Evolutionary conservation across 92 coral and sea anemone genomes (phyloP).

Genomic region (Epizoanthus scotinus): DNA sequence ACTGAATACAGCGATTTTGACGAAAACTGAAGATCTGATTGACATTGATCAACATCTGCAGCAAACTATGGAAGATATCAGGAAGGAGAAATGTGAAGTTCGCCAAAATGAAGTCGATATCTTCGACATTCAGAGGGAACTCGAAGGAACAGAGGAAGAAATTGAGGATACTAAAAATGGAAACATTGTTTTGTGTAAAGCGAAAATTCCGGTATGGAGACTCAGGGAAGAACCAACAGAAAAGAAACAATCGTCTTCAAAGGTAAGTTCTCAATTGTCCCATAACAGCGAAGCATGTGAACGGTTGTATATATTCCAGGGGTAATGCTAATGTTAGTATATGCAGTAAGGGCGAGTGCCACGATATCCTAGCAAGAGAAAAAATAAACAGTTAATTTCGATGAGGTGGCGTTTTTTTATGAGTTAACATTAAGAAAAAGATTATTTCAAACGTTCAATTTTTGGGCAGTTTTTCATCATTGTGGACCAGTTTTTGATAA

Average conservation of each 20-base stretch:
- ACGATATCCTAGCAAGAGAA: too few species aligned
- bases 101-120: conserved; percentile 69
- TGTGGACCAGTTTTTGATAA: too few species aligned
- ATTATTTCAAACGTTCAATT: too few species aligned
- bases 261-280: neutral
- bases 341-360: too few species aligned
- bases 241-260: neutral
- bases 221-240: conserved; percentile 16
- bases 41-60: conserved; percentile 71
- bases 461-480: too few species aligned
- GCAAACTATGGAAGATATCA: conserved; percentile 65
- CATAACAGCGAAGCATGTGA: neutral
- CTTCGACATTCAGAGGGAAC: conserved; percentile 63
- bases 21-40: conserved; percentile 66
- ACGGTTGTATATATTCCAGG: too few species aligned
- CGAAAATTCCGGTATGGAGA: conserved; percentile 59
- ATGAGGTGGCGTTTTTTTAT: too few species aligned
- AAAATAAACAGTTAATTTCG: too few species aligned
- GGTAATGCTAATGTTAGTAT: too few species aligned
- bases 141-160: conserved; percentile 73
- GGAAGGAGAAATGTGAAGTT: conserved; percentile 58
- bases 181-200: conserved; percentile 30
- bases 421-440: too few species aligned
- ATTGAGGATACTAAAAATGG: conserved; percentile 50
- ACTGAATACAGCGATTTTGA: conserved; percentile 48